Percentiles rank a stretch among this genome's conserved stretches.
phyloP scores from a whole-genome alignment of 2,797 vertebrate genomes.

The Poecile montanus region DNA sequence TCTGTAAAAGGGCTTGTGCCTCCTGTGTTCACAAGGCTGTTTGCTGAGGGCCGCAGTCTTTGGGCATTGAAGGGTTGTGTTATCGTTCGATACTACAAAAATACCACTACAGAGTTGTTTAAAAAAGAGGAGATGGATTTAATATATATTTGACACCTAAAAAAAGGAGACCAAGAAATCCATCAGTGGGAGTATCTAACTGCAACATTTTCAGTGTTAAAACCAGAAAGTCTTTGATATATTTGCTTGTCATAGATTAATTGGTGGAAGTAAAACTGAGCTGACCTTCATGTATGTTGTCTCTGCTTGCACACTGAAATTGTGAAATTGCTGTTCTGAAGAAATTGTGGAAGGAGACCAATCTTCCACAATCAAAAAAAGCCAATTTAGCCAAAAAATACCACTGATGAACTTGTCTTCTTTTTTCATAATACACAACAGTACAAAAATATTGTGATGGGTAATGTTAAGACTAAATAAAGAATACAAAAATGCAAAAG shows the following conservation, averaged over 20 bases:
- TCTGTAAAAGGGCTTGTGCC: conserved; percentile 82
- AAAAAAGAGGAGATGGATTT: conserved; percentile 67
- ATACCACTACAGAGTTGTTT: conserved; percentile 67
- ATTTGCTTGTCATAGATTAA: background rate
- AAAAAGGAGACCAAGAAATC: conserved; percentile 73
- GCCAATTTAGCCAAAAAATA: background rate
- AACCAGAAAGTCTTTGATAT: background rate
- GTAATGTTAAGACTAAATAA: conserved; percentile 58
- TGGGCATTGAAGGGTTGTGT: conserved; percentile 95
- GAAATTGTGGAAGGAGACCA: background rate
- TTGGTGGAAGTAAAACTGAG: background rate
- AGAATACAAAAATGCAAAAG: conserved; percentile 51
- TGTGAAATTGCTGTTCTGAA: background rate
- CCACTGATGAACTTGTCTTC: conserved; percentile 65
- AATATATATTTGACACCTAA: conserved; percentile 62
- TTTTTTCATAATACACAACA: conserved; percentile 73
- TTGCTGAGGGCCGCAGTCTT: conserved; percentile 96
- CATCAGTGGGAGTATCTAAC: background rate
- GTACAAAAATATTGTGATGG: conserved; percentile 65
- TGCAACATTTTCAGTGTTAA: background rate
- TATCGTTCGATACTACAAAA: conserved; percentile 78
- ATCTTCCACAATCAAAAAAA: background rate
- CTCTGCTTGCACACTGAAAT: background rate
- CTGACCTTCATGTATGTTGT: background rate
- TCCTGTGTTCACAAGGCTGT: conserved; percentile 89